These are phyloP conservation scores for Antennarius striatus DNA, from an alignment of 2,113 vertebrate species.

Conservation along the genomic window DNA sequence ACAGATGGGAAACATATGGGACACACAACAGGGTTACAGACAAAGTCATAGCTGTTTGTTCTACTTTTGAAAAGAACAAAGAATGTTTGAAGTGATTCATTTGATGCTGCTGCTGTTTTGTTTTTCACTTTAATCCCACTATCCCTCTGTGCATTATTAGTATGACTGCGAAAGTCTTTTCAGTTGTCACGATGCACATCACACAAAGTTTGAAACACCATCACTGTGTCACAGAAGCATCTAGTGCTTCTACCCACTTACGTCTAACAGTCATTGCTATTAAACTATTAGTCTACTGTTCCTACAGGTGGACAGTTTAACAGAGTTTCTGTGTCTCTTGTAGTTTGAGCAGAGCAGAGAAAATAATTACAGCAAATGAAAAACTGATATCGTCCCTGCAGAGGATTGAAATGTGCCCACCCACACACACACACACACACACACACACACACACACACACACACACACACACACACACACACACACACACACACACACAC, in stretches of 20 bases:
- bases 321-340: constrained; percentile 6
- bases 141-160: constrained; percentile 54
- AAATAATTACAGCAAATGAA: constrained; percentile 41
- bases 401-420: constrained; percentile 35
- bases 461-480: constrained; percentile 21
- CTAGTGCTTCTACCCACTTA: not conserved
- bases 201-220: constrained; percentile 15
- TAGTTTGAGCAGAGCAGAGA: constrained; percentile 11
- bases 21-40: constrained; percentile 31
- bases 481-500: not conserved
- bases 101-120: constrained; percentile 31
- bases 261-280: not conserved
- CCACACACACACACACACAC: constrained; percentile 30
- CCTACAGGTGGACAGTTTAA: constrained; percentile 20
- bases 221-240: constrained; percentile 24
- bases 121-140: constrained; percentile 52
- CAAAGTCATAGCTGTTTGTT: constrained; percentile 30
- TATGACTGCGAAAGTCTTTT: constrained; percentile 48
- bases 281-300: no score
- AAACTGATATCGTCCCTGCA: constrained; percentile 20
- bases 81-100: constrained; percentile 46
- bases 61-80: constrained; percentile 50
- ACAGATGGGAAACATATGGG: constrained; percentile 35
- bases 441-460: not conserved
- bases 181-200: constrained; percentile 54